phyloP scores from a whole-genome alignment of 2,113 vertebrate species.

The Carollia perspicillata region DNA sequence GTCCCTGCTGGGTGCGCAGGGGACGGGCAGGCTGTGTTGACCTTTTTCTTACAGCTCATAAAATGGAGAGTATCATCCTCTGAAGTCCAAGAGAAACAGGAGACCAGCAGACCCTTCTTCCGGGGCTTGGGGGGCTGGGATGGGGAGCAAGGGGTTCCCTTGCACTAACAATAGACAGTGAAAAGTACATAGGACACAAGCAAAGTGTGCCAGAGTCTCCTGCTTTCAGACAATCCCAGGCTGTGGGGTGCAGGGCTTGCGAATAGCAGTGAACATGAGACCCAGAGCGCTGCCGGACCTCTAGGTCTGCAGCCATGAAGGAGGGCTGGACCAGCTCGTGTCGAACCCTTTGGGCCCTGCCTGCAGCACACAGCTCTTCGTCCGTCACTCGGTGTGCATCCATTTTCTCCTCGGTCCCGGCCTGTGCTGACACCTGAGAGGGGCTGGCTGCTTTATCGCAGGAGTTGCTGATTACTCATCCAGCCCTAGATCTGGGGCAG shows the following conservation, averaged over 20 bases:
- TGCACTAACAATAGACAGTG: not conserved
- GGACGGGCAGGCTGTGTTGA: not conserved
- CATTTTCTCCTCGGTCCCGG: not conserved
- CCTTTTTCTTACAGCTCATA: not conserved
- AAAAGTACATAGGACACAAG: not conserved
- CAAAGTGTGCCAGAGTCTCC: not conserved
- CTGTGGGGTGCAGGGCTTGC: not conserved
- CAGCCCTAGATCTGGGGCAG: not conserved
- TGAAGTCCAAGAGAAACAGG: not conserved
- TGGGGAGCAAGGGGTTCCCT: not conserved
- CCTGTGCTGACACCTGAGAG: not conserved
- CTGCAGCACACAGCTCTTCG: not conserved
- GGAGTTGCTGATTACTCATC: not conserved
- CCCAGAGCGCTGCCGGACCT: not conserved
- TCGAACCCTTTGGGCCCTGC: accelerated
- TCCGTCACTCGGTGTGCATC: accelerated
- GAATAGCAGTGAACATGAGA: not conserved
- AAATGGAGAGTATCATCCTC: not conserved
- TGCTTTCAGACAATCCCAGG: not conserved
- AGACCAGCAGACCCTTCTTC: not conserved
- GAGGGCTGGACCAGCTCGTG: not conserved
- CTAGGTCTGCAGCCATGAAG: accelerated
- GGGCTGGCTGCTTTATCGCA: not conserved
- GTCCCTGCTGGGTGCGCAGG: not conserved
- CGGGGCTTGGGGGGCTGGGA: not conserved